Evolutionary conservation across 2,888 invertebrate genomes (phyloP).

Genomic region (Tupiocoris notatus): DNA sequence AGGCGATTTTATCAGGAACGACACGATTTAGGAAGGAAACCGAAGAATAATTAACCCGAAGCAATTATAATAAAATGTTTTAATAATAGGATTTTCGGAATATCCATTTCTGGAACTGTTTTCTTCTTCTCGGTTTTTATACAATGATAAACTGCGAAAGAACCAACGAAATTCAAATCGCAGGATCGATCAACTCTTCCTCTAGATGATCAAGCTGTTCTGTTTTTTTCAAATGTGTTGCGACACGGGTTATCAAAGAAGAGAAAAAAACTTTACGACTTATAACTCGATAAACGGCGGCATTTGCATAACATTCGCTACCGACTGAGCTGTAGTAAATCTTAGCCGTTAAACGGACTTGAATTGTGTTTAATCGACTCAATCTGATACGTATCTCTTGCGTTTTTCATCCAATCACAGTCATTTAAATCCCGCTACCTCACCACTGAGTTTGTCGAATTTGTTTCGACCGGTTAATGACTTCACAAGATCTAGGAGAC

Average conservation of each 20-base stretch:
- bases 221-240: background rate
- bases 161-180: too few species aligned
- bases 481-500: background rate
- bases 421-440: background rate
- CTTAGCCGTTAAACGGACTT: background rate
- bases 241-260: too few species aligned
- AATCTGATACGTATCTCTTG: background rate
- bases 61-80: too few species aligned
- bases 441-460: background rate
- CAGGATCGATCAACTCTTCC: too few species aligned
- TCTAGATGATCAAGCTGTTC: too few species aligned
- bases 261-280: background rate
- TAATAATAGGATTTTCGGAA: too few species aligned
- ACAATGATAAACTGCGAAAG: too few species aligned
- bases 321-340: background rate
- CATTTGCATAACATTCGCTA: background rate
- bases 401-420: background rate
- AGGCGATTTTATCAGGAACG: too few species aligned
- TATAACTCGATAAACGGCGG: background rate
- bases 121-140: too few species aligned
- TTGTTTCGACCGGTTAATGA: background rate
- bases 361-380: background rate
- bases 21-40: too few species aligned
- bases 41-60: too few species aligned
- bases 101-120: too few species aligned